Conservation (phyloP, 2,797 vertebrate species). For the Syngnathus rostellatus region DNA sequence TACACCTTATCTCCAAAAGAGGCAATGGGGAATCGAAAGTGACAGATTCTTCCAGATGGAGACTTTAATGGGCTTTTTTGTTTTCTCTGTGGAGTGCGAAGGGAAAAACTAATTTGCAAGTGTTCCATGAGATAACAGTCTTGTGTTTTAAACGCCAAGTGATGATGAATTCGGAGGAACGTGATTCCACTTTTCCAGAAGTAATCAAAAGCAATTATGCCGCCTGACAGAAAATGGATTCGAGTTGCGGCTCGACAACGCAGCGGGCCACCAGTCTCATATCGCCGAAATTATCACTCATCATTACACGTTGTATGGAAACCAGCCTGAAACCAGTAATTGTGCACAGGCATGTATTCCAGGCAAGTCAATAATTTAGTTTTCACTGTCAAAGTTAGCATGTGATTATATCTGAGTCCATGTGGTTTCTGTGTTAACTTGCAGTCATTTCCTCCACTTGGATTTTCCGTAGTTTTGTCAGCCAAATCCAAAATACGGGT, state of each 20-base stretch:
- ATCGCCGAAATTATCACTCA: conserved; percentile 11
- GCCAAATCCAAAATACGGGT: neutral
- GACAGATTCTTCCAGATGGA: neutral
- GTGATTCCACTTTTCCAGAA: conserved; percentile 6
- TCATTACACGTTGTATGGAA: conserved; percentile 12
- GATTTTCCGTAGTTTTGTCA: neutral
- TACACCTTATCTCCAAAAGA: neutral
- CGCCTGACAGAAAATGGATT: conserved; percentile 9
- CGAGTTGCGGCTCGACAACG: neutral
- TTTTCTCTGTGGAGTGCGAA: neutral
- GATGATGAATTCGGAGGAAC: neutral
- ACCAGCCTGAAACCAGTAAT: conserved; percentile 1
- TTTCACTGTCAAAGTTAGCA: neutral
- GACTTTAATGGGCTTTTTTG: neutral
- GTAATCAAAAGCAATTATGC: neutral
- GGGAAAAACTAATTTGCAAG: neutral
- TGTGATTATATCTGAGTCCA: neutral
- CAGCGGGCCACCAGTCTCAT: conserved; percentile 1
- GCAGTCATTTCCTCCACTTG: neutral
- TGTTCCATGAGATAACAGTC: neutral
- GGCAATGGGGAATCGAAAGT: neutral
- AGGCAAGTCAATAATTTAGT: conserved; percentile 2
- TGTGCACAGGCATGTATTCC: neutral
- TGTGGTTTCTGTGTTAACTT: neutral
- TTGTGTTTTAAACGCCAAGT: neutral